Base-by-base conservation (phyloP, 2,797 vertebrate genomes). In the Coregonus sp. region DNA sequence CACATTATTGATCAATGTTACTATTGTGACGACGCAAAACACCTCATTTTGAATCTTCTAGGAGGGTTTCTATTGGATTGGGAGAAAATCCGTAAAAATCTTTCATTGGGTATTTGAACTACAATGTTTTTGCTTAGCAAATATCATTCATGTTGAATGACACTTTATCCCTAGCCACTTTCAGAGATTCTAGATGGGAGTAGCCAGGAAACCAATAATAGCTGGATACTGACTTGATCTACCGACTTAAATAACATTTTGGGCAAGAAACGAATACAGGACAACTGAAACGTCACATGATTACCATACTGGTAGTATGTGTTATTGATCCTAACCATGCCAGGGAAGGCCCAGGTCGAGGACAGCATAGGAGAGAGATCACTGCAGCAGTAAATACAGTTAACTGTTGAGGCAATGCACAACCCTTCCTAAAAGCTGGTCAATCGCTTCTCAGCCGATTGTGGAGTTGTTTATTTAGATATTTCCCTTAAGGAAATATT, bases 131-230 rank as follows among this genome's bases (percentile, higher is more conserved):
- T 31, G 47, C 80, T 79, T 3, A 1, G 2, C 2, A 33, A 75
- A 81, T 89, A 82, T 88, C 81, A 90, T 91, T 91, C 89, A 91
- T 84, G 86, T 89, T 89, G 87, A 89, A 89, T 91, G 87, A 72
- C 73, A 9, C 86, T 83, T 86, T 70, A 79, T 82, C 35, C 83
- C 40, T 84, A 86, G 77, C 87, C 74, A 70, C 81, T 84, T 85
- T 73, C 87, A 86, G 86, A 85, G 78, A 81, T 74, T 84, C 77
- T 35, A 15, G 2, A 68, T 68, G 20, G 40, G 47, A 52, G 51
- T 50, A 82, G 72, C 73, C 73, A 76, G 63, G n/a, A 77, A 75
- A 78, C 18, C 33, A 15, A 54, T 3, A 72, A 59, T 40, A 82
- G 65, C 78, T 75, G 78, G 51, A 5, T 16, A 59, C 37, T 78